Base-by-base conservation (phyloP, 2,797 vertebrate genomes). In the Garrulus glandarius region DNA sequence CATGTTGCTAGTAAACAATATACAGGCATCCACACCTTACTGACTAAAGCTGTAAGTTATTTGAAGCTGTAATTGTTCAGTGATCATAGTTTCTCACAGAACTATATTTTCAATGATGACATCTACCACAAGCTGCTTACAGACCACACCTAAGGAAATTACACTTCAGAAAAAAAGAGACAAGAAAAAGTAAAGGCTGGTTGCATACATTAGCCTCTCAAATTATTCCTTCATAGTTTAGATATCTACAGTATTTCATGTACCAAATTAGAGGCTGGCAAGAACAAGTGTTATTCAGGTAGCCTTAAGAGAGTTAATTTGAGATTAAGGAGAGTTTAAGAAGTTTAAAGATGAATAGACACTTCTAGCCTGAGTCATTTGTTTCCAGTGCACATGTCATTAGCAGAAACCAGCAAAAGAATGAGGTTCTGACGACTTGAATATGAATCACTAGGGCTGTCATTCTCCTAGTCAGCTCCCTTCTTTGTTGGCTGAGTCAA, bases 81-180 rank as follows among this genome's bases (percentile, higher is more conserved):
- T 37, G 43, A 92, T 44, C 22, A 3, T 43, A 13, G 61, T 17
- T 91, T 89, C 79, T 41, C 50, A 63, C 36, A 91, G 56, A 43
- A 77, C 17, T 36, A 16, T 10, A 53, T 36, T 71, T 78, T n/a
- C 87, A 29, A 5, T 22, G 23, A 74, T 34, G 65, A 50, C 84
- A 80, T 9, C n/a, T 16, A 74, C 67, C 74, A 82, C 17, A 76
- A 53, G 15, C 27, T 82, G 78, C 32, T 80, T 57, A 81, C 14
- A 87, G 61, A 87, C 87, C 93, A 93, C 94, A 78, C 94, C 93
- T 87, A 84, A 53, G 14, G 46, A 86, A 92, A 92, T 36, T 11
- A 70, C 89, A 59, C 14, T 27, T 16, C 15, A 49, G 1, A 8
- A 24, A 17, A 22, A 30, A 50, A 39, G 37, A 61, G 20, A 27